Percentiles rank a stretch among this genome's conserved stretches.
Evolutionary conservation across 2,113 vertebrate genomes (phyloP).

Genomic region (Semnornis frantzii): DNA sequence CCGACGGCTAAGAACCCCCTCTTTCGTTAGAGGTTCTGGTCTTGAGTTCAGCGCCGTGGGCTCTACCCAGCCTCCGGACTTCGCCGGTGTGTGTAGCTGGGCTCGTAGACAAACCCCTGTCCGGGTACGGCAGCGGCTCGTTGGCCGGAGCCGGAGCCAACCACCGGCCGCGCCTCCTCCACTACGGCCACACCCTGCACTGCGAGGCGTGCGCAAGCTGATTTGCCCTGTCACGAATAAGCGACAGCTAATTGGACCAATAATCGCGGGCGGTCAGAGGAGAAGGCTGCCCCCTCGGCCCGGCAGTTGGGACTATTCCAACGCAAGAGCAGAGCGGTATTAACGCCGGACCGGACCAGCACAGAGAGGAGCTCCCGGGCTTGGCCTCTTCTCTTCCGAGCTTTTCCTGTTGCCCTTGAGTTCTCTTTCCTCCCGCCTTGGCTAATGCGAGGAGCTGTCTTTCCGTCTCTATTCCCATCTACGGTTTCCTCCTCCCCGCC

Average conservation of each 20-base stretch:
- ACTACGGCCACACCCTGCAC: rapidly evolving
- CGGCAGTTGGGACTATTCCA: background rate
- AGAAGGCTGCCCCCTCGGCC: background rate
- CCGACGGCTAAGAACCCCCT: rapidly evolving
- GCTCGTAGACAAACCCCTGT: rapidly evolving
- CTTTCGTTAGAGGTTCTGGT: background rate
- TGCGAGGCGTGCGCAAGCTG: background rate
- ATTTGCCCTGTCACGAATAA: background rate
- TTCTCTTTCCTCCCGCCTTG: rapidly evolving
- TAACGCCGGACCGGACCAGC: rapidly evolving
- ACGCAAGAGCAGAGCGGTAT: rapidly evolving
- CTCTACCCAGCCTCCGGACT: no score
- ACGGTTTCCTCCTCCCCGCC: background rate
- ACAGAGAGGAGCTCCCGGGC: rapidly evolving
- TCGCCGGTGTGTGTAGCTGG: no score
- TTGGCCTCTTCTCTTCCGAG: rapidly evolving
- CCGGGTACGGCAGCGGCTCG: no score
- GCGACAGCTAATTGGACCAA: background rate
- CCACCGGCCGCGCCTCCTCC: no score
- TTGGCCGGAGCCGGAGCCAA: no score
- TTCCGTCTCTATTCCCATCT: background rate
- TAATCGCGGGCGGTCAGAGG: rapidly evolving
- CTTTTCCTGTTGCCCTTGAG: no score
- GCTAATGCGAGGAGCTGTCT: background rate
- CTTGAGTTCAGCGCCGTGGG: no score